Percentiles rank a stretch among this genome's conserved stretches.
Evolutionary conservation across 2,888 invertebrate species (phyloP).

Genomic region (Troides aeacus): DNA sequence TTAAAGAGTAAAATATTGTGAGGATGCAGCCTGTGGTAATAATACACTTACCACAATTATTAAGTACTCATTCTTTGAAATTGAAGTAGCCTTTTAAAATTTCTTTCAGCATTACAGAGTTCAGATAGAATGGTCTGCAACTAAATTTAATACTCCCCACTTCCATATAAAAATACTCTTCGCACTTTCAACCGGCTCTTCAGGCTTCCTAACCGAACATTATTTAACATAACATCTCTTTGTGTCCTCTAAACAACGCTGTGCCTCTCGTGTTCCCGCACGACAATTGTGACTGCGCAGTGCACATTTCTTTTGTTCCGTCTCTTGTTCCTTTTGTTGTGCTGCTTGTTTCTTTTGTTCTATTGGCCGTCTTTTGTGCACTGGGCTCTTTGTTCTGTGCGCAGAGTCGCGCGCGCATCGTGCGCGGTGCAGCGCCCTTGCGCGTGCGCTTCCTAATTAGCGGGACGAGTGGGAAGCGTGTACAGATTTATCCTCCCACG

Average conservation of each 20-base stretch:
- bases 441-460: slow-evolving; percentile 75
- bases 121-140: neutral
- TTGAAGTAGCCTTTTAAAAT: neutral
- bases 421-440: slow-evolving; percentile 67
- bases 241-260: slow-evolving; percentile 54
- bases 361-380: slow-evolving; percentile 25
- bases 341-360: slow-evolving; percentile 49
- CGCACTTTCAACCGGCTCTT: slow-evolving; percentile 9
- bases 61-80: neutral
- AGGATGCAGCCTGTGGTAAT: neutral
- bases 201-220: slow-evolving; percentile 40
- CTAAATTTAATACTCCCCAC: slow-evolving; percentile 1
- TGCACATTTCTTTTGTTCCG: slow-evolving; percentile 27
- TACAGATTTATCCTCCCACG: slow-evolving; percentile 68
- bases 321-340: slow-evolving; percentile 51
- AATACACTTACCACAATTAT: neutral
- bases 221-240: slow-evolving; percentile 59
- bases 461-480: slow-evolving; percentile 61
- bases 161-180: slow-evolving; percentile 11
- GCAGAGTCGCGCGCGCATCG: slow-evolving; percentile 48
- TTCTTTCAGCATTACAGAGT: neutral
- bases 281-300: slow-evolving; percentile 36
- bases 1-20: neutral
- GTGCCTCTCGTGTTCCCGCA: slow-evolving; percentile 45
- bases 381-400: slow-evolving; percentile 50